Percentiles rank a stretch among this genome's conserved stretches.
Evolutionary conservation across 2,888 invertebrate species (phyloP).

Genomic region (Panopea generosa): DNA sequence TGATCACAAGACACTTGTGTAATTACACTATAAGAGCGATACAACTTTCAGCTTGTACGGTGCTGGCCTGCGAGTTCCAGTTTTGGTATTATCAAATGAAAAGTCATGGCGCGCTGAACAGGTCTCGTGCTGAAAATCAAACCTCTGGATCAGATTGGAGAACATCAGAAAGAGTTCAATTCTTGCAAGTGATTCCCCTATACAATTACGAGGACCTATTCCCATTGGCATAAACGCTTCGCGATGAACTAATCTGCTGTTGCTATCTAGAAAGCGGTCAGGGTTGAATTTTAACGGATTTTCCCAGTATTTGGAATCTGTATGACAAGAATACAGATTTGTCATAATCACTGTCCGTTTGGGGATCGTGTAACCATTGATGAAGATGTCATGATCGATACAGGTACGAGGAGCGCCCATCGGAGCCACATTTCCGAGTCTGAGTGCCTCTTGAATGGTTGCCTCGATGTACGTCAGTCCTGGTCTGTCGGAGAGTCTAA

Average conservation of each 20-base stretch:
- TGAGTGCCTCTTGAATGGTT: constrained; percentile 8
- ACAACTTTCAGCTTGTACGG: no score
- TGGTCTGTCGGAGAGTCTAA: constrained; percentile 7
- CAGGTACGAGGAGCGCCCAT: constrained; percentile 17
- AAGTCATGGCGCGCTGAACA: no score
- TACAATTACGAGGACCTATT: constrained; percentile 9
- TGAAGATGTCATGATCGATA: constrained; percentile 10
- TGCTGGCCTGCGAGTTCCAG: no score
- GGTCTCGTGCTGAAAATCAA: no score
- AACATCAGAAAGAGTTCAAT: constrained; percentile 19
- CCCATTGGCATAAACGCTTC: constrained; percentile 18
- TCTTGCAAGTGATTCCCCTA: constrained; percentile 10
- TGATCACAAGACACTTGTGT: no score
- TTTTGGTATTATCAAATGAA: no score
- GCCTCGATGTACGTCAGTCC: constrained; percentile 18
- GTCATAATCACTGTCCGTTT: constrained; percentile 18
- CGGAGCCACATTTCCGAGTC: constrained; percentile 17
- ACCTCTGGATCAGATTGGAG: constrained; percentile 11
- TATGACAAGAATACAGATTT: constrained; percentile 18
- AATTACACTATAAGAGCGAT: no score
- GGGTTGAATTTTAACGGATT: constrained; percentile 15
- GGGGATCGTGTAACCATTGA: constrained; percentile 19
- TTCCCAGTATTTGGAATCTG: constrained; percentile 12
- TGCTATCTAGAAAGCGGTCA: constrained; percentile 9
- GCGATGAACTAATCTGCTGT: background rate